phyloP scores from a whole-genome alignment of 2,888 invertebrate genomes.

The Endomychus coccineus region DNA sequence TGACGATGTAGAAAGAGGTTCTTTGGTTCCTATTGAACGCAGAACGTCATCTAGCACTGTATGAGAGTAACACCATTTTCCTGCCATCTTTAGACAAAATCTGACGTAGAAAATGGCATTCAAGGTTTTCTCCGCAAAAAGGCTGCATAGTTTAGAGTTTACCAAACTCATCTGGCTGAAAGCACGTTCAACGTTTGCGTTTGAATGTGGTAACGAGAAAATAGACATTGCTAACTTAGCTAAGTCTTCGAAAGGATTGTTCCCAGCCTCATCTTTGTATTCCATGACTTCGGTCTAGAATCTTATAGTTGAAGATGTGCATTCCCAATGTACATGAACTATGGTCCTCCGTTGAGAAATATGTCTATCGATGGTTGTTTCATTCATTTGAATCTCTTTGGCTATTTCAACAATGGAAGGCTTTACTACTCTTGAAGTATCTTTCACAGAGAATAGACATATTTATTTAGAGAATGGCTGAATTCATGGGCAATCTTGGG shows the following conservation, averaged over 20 bases:
- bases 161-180: constrained; percentile 3
- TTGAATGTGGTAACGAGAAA: constrained; percentile 2
- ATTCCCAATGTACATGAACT: no score
- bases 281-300: constrained; percentile 3
- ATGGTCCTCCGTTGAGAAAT: no score
- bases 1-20: no score
- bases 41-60: not conserved
- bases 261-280: constrained; percentile 2
- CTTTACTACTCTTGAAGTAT: no score
- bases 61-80: constrained; percentile 3
- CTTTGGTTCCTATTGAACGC: constrained; percentile 3
- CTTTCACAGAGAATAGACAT: no score
- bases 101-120: constrained; percentile 6
- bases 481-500: no score
- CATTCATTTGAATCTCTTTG: no score
- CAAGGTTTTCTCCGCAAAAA: not conserved
- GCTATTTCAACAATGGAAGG: no score
- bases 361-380: no score
- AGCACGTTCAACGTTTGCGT: constrained; percentile 3
- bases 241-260: constrained; percentile 2
- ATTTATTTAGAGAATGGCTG: no score
- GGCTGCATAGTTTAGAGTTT: constrained; percentile 3
- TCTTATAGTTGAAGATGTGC: no score
- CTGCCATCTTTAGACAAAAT: constrained; percentile 2
- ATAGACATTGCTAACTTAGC: constrained; percentile 1